phyloP scores from a whole-genome alignment of 2,797 vertebrate genomes.

The Melanogrammus aeglefinus region DNA sequence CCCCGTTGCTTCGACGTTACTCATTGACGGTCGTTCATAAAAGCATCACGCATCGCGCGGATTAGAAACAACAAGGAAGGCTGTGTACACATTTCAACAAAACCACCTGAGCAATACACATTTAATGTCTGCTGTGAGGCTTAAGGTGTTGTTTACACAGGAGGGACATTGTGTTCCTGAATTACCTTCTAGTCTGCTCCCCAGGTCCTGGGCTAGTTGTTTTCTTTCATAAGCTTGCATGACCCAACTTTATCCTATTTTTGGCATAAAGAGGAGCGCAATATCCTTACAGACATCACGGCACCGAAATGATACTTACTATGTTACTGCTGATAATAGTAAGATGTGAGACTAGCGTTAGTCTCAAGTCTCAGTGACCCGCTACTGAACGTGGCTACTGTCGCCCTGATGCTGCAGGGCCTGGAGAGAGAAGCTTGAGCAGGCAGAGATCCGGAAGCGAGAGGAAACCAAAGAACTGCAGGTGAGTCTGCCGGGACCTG shows the following conservation, averaged over 20 bases:
- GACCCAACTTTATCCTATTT: too few species aligned
- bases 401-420: slow-evolving; percentile 62
- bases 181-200: background rate
- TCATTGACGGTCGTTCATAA: background rate
- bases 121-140: too few species aligned
- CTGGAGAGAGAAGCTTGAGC: slow-evolving; percentile 91
- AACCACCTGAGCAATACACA: background rate
- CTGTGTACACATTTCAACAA: background rate
- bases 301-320: too few species aligned
- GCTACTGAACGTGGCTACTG: background rate
- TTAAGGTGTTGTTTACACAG: background rate
- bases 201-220: background rate
- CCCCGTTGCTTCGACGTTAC: background rate
- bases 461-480: slow-evolving; percentile 89
- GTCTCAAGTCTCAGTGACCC: background rate
- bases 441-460: slow-evolving; percentile 88
- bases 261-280: background rate
- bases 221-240: background rate
- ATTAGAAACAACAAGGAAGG: background rate
- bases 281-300: too few species aligned
- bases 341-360: background rate
- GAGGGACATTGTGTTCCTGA: too few species aligned
- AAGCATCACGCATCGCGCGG: background rate
- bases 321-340: too few species aligned
- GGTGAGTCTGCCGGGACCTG: slow-evolving; percentile 62